These are phyloP conservation scores for Charanyca ferruginea DNA, from an alignment of 2,888 invertebrate genomes.

Conservation along the genomic window DNA sequence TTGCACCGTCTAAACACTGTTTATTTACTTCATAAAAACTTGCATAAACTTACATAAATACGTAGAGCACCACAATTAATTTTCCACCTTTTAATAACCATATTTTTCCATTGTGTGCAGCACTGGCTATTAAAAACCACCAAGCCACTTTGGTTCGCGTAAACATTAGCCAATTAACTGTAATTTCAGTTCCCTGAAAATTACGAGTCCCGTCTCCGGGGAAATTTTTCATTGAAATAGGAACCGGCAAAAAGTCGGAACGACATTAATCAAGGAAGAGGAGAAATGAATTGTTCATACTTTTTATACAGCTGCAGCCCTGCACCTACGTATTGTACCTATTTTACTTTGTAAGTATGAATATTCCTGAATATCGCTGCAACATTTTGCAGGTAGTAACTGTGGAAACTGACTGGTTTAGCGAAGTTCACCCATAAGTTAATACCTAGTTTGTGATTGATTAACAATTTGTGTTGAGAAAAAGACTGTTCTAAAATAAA, in stretches of 20 bases:
- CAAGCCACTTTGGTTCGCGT: slow-evolving; percentile 60
- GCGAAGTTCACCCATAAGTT: too few species aligned
- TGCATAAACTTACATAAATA: not conserved
- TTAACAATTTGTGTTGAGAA: too few species aligned
- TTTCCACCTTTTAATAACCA: slow-evolving; percentile 30
- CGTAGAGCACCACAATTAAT: slow-evolving; percentile 11
- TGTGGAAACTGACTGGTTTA: too few species aligned
- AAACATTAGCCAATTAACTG: slow-evolving; percentile 77
- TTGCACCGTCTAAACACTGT: not conserved
- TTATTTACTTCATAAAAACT: not conserved
- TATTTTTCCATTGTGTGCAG: slow-evolving; percentile 29
- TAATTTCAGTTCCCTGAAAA: slow-evolving; percentile 76
- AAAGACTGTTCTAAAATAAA: too few species aligned
- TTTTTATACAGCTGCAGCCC: slow-evolving; percentile 21
- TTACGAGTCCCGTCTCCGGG: slow-evolving; percentile 79
- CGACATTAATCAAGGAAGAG: slow-evolving; percentile 82
- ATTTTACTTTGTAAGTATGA: not conserved
- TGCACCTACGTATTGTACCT: not conserved
- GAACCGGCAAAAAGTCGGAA: slow-evolving; percentile 76
- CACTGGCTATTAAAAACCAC: slow-evolving; percentile 47
- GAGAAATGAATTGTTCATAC: slow-evolving; percentile 64
- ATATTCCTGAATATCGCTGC: too few species aligned
- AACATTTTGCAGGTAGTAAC: too few species aligned
- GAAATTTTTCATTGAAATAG: slow-evolving; percentile 88
- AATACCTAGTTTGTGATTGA: too few species aligned